Evolutionary conservation across 2,113 vertebrate species (phyloP), one percentile per base, ranked within the genome.

Genomic region (Corythoichthys haematopterus): DNA sequence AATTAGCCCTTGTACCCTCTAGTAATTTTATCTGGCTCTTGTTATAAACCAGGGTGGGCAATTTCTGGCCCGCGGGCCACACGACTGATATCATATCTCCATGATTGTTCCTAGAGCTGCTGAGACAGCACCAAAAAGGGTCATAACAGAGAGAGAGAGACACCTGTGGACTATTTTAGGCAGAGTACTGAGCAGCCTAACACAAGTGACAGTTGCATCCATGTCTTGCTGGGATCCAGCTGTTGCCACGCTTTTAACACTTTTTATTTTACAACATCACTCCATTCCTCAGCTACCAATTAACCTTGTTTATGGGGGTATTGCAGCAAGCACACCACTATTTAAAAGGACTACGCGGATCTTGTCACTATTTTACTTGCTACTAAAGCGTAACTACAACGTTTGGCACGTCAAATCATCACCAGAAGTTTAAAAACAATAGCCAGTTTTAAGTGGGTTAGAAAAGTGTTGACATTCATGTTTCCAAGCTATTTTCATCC

Each of bases 41-140:
- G 6, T 62, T 46, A 38, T 13, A 33, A 11, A 62, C 1, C 59
- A 46, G 4, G 6, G 12, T 36, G 33, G 12, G 12, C 10, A 57
- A 57, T 36, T 28, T 36, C 20, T 33, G 52, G 10, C 47, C 14
- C 47, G 13, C 14, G 47, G 9, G 47, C 47, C 47, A 50, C 12
- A 12, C 28, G 43, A 46, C 43, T 46, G 60, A 62, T 62, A 62
- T 1, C n/a, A 62, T 62, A 62, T 62, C 60, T 46, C n/a, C 38
- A 43, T 14, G 20, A 62, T 46, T 62, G 60, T 62, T 62, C 60
- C 43, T 46, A 28, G 38, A 46, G 60, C 60, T 62, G 60, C 60
- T 62, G 60, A 62, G 40, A 20, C 46, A 62, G 60, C 60, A 47
- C 60, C 60, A 62, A 62, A 62, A 62, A 46, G 60, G 60, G 60